Percentiles rank a stretch among this genome's conserved stretches.
phyloP scores from a whole-genome alignment of 2,113 vertebrate species.

The Sinocyclocheilus grahami region DNA sequence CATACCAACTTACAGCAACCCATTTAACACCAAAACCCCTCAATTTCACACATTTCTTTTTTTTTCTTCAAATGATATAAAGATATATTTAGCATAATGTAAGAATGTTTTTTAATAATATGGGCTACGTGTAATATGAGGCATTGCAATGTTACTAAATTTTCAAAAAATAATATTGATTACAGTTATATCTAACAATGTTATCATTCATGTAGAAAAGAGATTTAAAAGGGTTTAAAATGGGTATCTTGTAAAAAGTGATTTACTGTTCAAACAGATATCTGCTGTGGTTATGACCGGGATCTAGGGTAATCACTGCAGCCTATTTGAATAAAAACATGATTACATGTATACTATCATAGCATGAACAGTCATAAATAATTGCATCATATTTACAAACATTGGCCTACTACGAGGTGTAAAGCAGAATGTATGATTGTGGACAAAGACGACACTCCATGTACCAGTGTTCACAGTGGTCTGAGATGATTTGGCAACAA shows the following conservation, averaged over 20 bases:
- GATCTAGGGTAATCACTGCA: neutral
- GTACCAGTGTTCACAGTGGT: constrained; percentile 70
- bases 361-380: constrained; percentile 45
- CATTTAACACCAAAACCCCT: neutral
- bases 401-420: constrained; percentile 35
- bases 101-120: neutral
- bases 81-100: neutral
- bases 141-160: neutral
- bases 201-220: neutral
- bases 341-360: constrained; percentile 27
- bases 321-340: constrained; percentile 11
- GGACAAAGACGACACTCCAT: constrained; percentile 38
- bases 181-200: neutral
- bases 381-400: constrained; percentile 48
- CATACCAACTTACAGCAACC: neutral
- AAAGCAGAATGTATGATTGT: constrained; percentile 30
- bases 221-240: neutral
- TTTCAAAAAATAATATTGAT: neutral
- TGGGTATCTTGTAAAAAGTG: constrained; percentile 4
- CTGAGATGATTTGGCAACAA: constrained; percentile 65
- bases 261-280: neutral
- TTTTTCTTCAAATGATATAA: neutral
- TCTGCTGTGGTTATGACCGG: neutral
- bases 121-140: constrained; percentile 3
- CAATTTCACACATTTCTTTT: neutral